Percentiles rank a stretch among this genome's conserved stretches.
phyloP scores from a whole-genome alignment of 2,797 vertebrate species.

The Enteromius unitaeniatus region DNA sequence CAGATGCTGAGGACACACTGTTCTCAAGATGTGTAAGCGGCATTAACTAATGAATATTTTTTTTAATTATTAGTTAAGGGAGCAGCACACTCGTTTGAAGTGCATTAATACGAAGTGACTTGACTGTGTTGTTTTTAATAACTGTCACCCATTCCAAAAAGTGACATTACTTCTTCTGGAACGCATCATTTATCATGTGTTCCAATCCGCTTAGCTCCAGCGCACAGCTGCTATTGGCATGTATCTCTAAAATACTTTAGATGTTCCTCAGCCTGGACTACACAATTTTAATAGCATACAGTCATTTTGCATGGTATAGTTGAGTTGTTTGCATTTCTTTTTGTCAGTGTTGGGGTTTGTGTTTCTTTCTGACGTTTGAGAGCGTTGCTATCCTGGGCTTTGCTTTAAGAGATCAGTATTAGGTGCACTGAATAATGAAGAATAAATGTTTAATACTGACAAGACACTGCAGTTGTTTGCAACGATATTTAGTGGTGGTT shows the following conservation, averaged over 20 bases:
- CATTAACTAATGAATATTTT: slow-evolving; percentile 75
- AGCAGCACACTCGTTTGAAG: slow-evolving; percentile 75
- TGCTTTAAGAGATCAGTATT: slow-evolving; percentile 72
- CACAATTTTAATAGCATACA: slow-evolving; percentile 7
- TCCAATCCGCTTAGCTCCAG: slow-evolving; percentile 32
- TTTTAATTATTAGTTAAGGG: slow-evolving; percentile 74
- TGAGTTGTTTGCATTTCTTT: slow-evolving; percentile 50
- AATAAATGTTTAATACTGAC: slow-evolving; percentile 65
- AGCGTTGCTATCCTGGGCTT: slow-evolving; percentile 69
- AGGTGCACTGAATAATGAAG: slow-evolving; percentile 80
- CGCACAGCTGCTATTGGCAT: slow-evolving; percentile 23
- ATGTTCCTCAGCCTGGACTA: neutral
- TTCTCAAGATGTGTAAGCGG: slow-evolving; percentile 66
- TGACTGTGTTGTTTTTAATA: slow-evolving; percentile 64
- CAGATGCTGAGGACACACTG: slow-evolving; percentile 67
- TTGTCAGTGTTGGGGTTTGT: slow-evolving; percentile 64
- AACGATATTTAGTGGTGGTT: slow-evolving; percentile 66
- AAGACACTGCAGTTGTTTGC: slow-evolving; percentile 82
- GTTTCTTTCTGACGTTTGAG: slow-evolving; percentile 68
- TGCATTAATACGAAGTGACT: slow-evolving; percentile 74
- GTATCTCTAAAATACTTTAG: slow-evolving; percentile 4
- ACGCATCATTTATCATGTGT: slow-evolving; percentile 18
- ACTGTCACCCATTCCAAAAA: slow-evolving; percentile 71
- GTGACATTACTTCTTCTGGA: slow-evolving; percentile 35
- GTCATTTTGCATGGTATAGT: slow-evolving; percentile 31